These are phyloP conservation scores for Ailuropoda melanoleuca DNA, from an alignment of 2,113 vertebrate species.

Conservation along the genomic window DNA sequence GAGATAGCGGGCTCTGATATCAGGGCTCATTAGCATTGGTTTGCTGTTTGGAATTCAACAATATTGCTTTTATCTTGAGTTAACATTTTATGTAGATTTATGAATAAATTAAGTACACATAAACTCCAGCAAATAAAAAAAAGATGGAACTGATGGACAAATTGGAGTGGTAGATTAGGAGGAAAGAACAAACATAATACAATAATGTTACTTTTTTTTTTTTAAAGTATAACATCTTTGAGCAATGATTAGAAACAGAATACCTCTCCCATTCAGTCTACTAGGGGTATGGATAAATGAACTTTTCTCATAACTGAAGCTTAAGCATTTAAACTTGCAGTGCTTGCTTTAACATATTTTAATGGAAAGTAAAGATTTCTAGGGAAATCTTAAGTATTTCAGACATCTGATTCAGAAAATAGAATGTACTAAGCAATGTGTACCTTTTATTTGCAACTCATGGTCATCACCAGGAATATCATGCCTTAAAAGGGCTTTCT, in stretches of 20 bases:
- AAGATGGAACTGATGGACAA: neutral
- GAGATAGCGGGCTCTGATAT: neutral
- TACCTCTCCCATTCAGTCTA: neutral
- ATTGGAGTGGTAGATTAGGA: neutral
- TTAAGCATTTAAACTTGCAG: neutral
- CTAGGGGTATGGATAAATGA: neutral
- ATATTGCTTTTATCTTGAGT: slow-evolving; percentile 15
- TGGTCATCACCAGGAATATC: neutral
- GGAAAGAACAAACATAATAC: neutral
- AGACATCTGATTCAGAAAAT: neutral
- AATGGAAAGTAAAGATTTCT: neutral
- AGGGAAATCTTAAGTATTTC: neutral
- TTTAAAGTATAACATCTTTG: neutral
- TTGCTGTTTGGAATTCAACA: neutral
- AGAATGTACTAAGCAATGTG: neutral
- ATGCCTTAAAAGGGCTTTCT: neutral
- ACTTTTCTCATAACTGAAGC: neutral
- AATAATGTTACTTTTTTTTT: neutral
- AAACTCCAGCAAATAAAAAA: neutral
- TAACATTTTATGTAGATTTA: slow-evolving; percentile 35
- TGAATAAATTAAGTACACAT: neutral
- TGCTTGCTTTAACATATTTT: neutral
- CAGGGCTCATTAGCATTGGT: neutral
- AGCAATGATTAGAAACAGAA: neutral
- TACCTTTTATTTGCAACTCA: neutral